Evolutionary conservation across 1,140 invertebrate species (phyloP).

Genomic region (Aphelinus certus): DNA sequence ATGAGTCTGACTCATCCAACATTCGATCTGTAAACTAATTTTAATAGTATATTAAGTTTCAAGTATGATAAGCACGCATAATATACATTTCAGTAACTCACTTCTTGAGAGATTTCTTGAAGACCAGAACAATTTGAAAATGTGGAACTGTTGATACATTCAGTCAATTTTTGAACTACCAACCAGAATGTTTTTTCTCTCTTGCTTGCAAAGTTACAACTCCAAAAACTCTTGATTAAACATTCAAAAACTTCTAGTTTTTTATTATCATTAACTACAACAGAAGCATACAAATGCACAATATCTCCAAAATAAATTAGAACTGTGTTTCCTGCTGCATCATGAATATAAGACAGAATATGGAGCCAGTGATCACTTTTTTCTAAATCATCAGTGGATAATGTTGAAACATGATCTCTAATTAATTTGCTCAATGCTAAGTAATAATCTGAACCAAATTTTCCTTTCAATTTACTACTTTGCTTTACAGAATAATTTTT

Average conservation of each 20-base stretch:
- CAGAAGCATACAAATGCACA: not conserved
- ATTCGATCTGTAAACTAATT: conserved; percentile 47
- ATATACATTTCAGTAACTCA: conserved; percentile 40
- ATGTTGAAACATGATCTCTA: conserved; percentile 27
- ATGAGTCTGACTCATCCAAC: conserved; percentile 46
- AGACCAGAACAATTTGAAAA: conserved; percentile 37
- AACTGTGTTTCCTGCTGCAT: conserved; percentile 35
- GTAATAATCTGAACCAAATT: conserved; percentile 26
- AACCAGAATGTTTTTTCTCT: conserved; percentile 50
- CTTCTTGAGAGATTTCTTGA: conserved; percentile 33
- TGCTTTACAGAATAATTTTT: not conserved
- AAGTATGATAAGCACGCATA: not conserved
- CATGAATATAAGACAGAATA: conserved; percentile 24
- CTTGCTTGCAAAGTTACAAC: conserved; percentile 46
- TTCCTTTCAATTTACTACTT: conserved; percentile 8
- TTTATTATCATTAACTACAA: not conserved
- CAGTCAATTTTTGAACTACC: conserved; percentile 43
- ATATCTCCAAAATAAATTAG: conserved; percentile 38
- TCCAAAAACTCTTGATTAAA: conserved; percentile 51
- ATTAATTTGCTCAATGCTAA: conserved; percentile 23
- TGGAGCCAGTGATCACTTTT: conserved; percentile 18
- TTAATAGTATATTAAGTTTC: too few relatives aligned
- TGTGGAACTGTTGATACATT: conserved; percentile 45
- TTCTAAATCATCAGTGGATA: not conserved
- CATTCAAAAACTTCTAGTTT: conserved; percentile 42